Conservation (phyloP, 2,888 invertebrate genomes). For the Acrobasis repandana region DNA sequence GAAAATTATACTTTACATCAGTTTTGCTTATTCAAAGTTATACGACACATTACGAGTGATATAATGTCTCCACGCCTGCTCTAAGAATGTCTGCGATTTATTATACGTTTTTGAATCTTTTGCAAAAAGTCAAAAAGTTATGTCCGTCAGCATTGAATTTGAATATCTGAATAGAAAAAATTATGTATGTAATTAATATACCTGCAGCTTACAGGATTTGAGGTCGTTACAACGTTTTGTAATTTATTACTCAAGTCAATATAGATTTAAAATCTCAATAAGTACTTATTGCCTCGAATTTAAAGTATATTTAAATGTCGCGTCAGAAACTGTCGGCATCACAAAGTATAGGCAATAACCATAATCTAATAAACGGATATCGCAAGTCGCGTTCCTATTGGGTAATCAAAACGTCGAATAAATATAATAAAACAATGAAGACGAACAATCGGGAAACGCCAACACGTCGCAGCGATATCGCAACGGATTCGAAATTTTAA, state of each 20-base stretch:
- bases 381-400: conserved; percentile 41
- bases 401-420: conserved; percentile 39
- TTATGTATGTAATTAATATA: no score
- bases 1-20: conserved; percentile 20
- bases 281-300: not conserved
- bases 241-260: not conserved
- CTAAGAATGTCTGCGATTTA: not conserved
- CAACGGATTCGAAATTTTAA: conserved; percentile 83
- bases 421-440: conserved; percentile 40
- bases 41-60: conserved; percentile 13
- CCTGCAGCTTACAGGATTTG: no score
- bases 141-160: no score
- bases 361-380: conserved; percentile 50
- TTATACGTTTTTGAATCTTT: not conserved
- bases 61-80: conserved; percentile 12
- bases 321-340: conserved; percentile 5
- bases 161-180: no score
- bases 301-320: not conserved
- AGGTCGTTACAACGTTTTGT: not conserved
- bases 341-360: conserved; percentile 24
- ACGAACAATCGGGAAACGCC: conserved; percentile 77
- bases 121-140: no score
- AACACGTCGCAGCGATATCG: conserved; percentile 78
- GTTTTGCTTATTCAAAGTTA: conserved; percentile 14
- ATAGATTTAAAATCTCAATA: not conserved